Conservation (phyloP, 2,113 vertebrate species). For the Megaceryle maxima region DNA sequence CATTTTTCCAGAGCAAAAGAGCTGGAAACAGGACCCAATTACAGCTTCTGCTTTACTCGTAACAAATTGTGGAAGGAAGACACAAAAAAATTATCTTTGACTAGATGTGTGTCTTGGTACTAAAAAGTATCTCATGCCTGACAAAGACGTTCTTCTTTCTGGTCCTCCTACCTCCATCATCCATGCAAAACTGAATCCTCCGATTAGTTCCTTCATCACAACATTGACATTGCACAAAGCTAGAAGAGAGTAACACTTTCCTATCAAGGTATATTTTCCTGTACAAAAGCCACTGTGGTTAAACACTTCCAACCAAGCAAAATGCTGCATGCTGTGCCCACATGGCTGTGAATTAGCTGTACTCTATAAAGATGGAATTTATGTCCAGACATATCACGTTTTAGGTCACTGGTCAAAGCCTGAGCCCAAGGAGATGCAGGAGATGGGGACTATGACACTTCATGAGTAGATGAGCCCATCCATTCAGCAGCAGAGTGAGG, state of each 20-base stretch:
- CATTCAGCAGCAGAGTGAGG: neutral
- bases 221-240: neutral
- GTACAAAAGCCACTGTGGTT: neutral
- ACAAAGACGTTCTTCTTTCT: neutral
- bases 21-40: neutral
- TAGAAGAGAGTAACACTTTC: fast-evolving
- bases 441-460: neutral
- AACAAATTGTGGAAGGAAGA: neutral
- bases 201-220: neutral
- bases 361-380: fast-evolving
- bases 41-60: neutral
- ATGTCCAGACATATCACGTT: fast-evolving
- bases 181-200: neutral
- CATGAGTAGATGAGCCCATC: neutral
- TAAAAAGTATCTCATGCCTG: neutral
- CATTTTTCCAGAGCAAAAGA: neutral
- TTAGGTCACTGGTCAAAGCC: neutral
- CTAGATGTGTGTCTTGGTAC: too few relatives aligned
- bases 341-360: neutral
- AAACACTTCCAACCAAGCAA: neutral
- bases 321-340: neutral
- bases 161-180: neutral
- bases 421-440: neutral
- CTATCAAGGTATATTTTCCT: neutral
- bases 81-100: neutral